These are phyloP conservation scores for Catalaphyllia jardinei DNA, from an alignment of 64 coral and sea anemone genomes.

Conservation along the genomic window DNA sequence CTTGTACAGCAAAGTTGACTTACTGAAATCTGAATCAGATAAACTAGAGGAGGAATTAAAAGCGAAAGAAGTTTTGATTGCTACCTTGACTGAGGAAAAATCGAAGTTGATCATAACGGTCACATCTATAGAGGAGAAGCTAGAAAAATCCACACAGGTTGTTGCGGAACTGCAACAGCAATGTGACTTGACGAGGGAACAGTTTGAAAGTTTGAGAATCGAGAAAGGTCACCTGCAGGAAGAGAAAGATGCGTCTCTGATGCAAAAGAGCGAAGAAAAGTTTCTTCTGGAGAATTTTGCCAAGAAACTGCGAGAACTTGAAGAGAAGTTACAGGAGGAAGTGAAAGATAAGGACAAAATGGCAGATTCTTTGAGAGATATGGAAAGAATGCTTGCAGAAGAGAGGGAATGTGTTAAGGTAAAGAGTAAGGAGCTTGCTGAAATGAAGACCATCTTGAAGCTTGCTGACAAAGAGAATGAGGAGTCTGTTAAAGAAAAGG, in stretches of 20 bases:
- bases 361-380: not conserved
- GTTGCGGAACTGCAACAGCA: constrained; percentile 35
- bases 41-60: not conserved
- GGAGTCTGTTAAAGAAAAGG: not conserved
- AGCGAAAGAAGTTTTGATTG: not conserved
- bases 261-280: constrained; percentile 27
- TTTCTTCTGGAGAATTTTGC: constrained; percentile 15
- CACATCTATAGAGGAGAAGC: not conserved
- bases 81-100: not conserved
- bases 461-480: not conserved
- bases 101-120: not conserved
- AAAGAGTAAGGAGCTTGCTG: constrained; percentile 20
- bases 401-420: not conserved
- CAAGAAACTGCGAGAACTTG: constrained; percentile 14
- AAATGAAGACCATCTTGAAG: constrained; percentile 24
- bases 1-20: not conserved
- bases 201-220: constrained; percentile 18
- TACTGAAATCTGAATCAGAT: not conserved
- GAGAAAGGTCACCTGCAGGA: constrained; percentile 23
- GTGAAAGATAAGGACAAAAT: not conserved
- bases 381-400: constrained; percentile 2
- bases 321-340: constrained; percentile 13
- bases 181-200: constrained; percentile 45
- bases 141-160: not conserved
- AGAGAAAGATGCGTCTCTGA: constrained; percentile 40